phyloP scores from a whole-genome alignment of 2,888 invertebrate genomes.

The Oligia latruncula region DNA sequence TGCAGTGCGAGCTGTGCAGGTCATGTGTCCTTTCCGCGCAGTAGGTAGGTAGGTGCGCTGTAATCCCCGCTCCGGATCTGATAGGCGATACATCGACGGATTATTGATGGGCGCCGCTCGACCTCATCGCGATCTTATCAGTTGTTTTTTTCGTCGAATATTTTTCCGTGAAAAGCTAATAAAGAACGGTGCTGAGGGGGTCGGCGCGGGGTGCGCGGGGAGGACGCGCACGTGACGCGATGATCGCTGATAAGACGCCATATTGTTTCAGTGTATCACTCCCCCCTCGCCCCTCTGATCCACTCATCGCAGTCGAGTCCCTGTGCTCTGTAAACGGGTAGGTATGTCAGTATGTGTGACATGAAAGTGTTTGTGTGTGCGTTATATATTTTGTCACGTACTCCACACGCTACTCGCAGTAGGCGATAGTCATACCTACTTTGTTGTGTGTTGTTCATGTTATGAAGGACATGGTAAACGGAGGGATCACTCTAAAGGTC shows the following conservation, averaged over 20 bases:
- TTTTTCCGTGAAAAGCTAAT: slow-evolving; percentile 88
- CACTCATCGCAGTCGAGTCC: slow-evolving; percentile 63
- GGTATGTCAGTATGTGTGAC: slow-evolving; percentile 16
- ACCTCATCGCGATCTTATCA: slow-evolving; percentile 87
- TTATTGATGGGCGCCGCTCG: slow-evolving; percentile 86
- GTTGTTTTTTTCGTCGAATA: slow-evolving; percentile 86
- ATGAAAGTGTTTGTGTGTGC: slow-evolving; percentile 42
- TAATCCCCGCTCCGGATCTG: slow-evolving; percentile 72
- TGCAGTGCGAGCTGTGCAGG: slow-evolving; percentile 32
- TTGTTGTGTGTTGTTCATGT: slow-evolving; percentile 1
- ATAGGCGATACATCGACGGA: slow-evolving; percentile 78
- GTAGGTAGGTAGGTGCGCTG: slow-evolving; percentile 27
- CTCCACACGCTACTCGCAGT: slow-evolving; percentile 27
- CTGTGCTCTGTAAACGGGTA: slow-evolving; percentile 27
- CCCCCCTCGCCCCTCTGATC: slow-evolving; percentile 51
- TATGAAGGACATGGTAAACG: slow-evolving; percentile 8
- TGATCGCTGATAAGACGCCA: slow-evolving; percentile 83
- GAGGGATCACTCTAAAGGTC: neutral
- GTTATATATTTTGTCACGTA: slow-evolving; percentile 60
- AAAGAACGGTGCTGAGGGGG: slow-evolving; percentile 67
- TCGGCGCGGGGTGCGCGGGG: slow-evolving; percentile 61
- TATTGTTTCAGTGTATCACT: slow-evolving; percentile 80
- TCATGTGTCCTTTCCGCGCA: slow-evolving; percentile 14
- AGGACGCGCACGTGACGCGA: slow-evolving; percentile 78
- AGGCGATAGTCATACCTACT: slow-evolving; percentile 4